Evolutionary conservation across 2,888 invertebrate species (phyloP), one percentile per base, ranked within the genome.

Genomic region (Machimus atricapillus): DNA sequence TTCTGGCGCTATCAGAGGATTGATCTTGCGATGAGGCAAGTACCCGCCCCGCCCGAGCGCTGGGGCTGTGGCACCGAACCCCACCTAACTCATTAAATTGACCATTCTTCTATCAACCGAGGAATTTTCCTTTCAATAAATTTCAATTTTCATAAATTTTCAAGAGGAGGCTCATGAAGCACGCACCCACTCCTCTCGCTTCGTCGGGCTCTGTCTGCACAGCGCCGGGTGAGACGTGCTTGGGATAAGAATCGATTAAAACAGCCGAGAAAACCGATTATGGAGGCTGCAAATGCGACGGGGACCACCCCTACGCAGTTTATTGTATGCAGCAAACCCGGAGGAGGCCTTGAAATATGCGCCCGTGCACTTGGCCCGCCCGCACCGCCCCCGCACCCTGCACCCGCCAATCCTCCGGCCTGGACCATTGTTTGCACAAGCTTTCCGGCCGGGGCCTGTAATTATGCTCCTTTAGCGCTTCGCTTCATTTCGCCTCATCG

Each of bases 111-210:
- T 52, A 79, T 46, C 79, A 52, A 81, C 56, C 27, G 81, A 81
- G 56, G 81, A 81, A 81, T 81, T 81, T 66, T 85, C 43, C 66
- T 85, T 85, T 73, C 73, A 85, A 85, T 73, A 85, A 73, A 73
- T 85, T 85, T 85, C 85, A 85, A 85, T 85, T 85, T 85, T 85
- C 85, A 73, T 85, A 85, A 85, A 85, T 85, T 85, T 85, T 74
- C 85, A 85, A 27, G 85, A 83, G 52, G 81, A 81, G 79, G 81
- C 81, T 52, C 56, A 52, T 66, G 14, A 66, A 83, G 34, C 85
- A 23, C 40, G 73, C 85, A 85, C 43, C 73, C 85, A 85, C 73
- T 23, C 66, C 66, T 27, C 46, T 56, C 27, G 81, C n/a, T 16
- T 16, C 31, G 8, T 31, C 56, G n/a, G 43, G 43, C 79, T 19